Evolutionary conservation across 2,797 vertebrate species (phyloP).

Genomic region (Fistularia tabacaria): DNA sequence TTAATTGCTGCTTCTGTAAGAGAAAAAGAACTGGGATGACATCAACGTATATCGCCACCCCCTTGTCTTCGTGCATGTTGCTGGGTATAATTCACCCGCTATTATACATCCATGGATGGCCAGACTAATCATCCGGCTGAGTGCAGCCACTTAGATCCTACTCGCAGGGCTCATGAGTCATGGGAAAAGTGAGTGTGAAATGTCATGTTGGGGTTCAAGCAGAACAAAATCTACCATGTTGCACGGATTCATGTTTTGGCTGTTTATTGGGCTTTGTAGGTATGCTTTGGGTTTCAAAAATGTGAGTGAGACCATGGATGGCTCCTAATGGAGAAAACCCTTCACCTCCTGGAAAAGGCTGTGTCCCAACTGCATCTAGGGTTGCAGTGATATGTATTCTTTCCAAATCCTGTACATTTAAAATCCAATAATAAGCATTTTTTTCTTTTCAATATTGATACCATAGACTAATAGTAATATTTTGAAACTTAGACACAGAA

Average conservation of each 20-base stretch:
- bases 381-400: too few species aligned
- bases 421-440: too few species aligned
- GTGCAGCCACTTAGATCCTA: constrained; percentile 49
- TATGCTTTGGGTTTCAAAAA: too few species aligned
- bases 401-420: too few species aligned
- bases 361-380: too few species aligned
- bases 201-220: constrained; percentile 23
- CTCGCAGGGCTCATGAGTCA: constrained; percentile 53
- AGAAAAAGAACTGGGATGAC: constrained; percentile 23
- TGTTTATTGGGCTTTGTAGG: too few species aligned
- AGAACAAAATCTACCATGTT: constrained; percentile 4
- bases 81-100: constrained; percentile 15
- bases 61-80: constrained; percentile 19
- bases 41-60: constrained; percentile 23
- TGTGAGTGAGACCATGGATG: too few species aligned
- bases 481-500: too few species aligned
- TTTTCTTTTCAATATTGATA: too few species aligned
- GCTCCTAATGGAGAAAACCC: too few species aligned
- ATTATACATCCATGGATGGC: constrained; percentile 33
- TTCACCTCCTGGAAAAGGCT: too few species aligned
- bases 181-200: constrained; percentile 55
- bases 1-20: constrained; percentile 5
- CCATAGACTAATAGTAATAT: too few species aligned
- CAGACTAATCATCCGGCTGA: constrained; percentile 59
- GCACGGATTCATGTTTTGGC: not conserved